phyloP scores from a whole-genome alignment of 2,797 vertebrate genomes.

The Tragopan temminckii region DNA sequence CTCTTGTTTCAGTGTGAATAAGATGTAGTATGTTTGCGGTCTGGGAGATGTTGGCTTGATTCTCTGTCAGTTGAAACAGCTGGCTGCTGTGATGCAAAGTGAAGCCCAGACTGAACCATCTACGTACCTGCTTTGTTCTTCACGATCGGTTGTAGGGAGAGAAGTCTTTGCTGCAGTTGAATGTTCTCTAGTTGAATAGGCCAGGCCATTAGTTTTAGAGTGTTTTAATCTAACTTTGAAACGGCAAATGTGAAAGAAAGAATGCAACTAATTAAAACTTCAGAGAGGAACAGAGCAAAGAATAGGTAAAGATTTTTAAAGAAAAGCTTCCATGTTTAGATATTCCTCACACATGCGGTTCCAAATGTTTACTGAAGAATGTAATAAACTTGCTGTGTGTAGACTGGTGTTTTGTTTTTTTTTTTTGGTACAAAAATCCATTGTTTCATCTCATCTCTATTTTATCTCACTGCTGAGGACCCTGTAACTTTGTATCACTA shows the following conservation, averaged over 20 bases:
- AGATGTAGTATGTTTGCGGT: slow-evolving; percentile 37
- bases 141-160: background rate
- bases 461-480: background rate
- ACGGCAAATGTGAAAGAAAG: background rate
- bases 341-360: background rate
- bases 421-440: background rate
- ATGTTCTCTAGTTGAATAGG: background rate
- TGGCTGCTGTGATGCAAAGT: background rate
- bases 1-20: slow-evolving; percentile 50
- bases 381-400: background rate
- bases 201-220: background rate
- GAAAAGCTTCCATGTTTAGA: background rate
- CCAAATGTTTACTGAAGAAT: background rate
- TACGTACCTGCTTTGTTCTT: background rate
- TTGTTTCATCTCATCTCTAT: background rate
- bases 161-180: background rate
- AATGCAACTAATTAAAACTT: background rate
- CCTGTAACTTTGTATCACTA: rapidly evolving
- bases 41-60: slow-evolving; percentile 32
- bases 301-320: background rate
- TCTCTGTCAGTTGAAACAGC: slow-evolving; percentile 49
- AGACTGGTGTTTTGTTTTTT: no score
- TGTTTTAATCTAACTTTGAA: background rate
- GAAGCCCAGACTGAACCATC: background rate
- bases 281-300: background rate